These are phyloP conservation scores for Condylura cristata DNA, from an alignment of 2,113 vertebrate genomes.

Conservation along the genomic window DNA sequence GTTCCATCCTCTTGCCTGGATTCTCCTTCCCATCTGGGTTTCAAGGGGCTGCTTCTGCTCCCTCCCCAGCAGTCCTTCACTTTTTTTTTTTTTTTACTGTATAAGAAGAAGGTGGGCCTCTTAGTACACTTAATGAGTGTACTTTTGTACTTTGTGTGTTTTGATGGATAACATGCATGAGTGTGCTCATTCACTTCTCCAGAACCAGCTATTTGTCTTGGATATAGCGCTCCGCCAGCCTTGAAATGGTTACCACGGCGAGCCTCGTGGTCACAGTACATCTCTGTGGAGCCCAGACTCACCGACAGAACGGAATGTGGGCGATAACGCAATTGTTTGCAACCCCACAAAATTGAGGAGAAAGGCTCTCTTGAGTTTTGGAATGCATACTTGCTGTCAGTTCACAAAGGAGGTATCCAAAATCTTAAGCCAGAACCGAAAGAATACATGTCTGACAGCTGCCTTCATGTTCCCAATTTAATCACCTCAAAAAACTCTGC, in stretches of 20 bases:
- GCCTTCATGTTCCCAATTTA: slow-evolving; percentile 45
- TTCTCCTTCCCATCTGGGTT: not conserved
- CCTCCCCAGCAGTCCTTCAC: not conserved
- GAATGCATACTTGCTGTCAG: not conserved
- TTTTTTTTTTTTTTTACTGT: not conserved
- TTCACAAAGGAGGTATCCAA: slow-evolving; percentile 63
- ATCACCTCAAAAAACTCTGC: slow-evolving; percentile 44
- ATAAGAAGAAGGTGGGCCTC: slow-evolving; percentile 43
- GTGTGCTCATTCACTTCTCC: slow-evolving; percentile 65
- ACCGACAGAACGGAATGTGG: slow-evolving; percentile 41
- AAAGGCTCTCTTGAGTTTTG: slow-evolving; percentile 57
- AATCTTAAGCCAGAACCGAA: slow-evolving; percentile 30
- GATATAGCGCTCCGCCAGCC: slow-evolving; percentile 43
- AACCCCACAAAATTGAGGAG: slow-evolving; percentile 53
- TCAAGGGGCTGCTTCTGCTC: not conserved
- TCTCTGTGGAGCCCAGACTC: slow-evolving; percentile 18
- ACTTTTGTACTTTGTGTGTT: slow-evolving; percentile 55
- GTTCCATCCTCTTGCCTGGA: not conserved
- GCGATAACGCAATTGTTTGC: slow-evolving; percentile 51
- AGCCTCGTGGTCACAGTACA: slow-evolving; percentile 60
- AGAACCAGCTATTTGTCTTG: slow-evolving; percentile 75
- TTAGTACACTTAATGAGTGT: not conserved
- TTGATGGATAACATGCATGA: slow-evolving; percentile 69
- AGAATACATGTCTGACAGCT: not conserved
- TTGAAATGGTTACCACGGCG: slow-evolving; percentile 61